phyloP scores from a whole-genome alignment of 1,140 invertebrate species.

The Choristoneura fumiferana region DNA sequence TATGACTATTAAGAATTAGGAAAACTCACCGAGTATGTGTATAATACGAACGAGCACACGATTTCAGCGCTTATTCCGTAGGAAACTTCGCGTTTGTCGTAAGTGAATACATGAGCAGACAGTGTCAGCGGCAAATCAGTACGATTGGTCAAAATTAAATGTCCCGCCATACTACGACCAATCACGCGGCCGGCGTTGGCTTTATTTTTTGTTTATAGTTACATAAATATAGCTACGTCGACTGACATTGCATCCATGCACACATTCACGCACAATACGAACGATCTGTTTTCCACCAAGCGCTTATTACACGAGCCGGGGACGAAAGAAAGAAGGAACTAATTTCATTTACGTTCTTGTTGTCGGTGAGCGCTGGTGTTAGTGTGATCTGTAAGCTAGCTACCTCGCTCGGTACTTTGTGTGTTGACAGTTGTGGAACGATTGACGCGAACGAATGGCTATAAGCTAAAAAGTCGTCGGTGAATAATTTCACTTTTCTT shows the following conservation, averaged over 20 bases:
- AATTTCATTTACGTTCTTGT: conserved; percentile 17
- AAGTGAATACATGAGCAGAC: conserved; percentile 55
- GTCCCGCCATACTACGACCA: conserved; percentile 55
- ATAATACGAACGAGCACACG: conserved; percentile 68
- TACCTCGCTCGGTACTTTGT: not conserved
- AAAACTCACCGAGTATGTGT: conserved; percentile 67
- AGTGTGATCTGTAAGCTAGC: no score
- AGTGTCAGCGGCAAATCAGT: conserved; percentile 52
- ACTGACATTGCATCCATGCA: conserved; percentile 50
- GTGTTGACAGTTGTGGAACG: conserved; percentile 17
- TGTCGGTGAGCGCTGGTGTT: not conserved
- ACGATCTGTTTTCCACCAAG: conserved; percentile 33
- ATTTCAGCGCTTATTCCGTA: conserved; percentile 78
- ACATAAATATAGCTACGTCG: conserved; percentile 53
- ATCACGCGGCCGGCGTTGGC: conserved; percentile 49
- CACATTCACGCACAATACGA: conserved; percentile 34
- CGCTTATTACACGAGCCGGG: conserved; percentile 2
- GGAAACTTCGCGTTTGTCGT: conserved; percentile 65
- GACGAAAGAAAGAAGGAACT: conserved; percentile 1
- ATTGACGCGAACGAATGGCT: conserved; percentile 11
- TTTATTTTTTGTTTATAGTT: conserved; percentile 76
- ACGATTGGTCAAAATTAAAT: conserved; percentile 65
- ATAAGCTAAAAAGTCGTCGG: conserved; percentile 15
- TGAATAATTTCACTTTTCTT: conserved; percentile 18
- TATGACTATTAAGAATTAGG: conserved; percentile 42